Evolutionary conservation across 2,797 vertebrate species (phyloP).

Genomic region (Mycteria americana): DNA sequence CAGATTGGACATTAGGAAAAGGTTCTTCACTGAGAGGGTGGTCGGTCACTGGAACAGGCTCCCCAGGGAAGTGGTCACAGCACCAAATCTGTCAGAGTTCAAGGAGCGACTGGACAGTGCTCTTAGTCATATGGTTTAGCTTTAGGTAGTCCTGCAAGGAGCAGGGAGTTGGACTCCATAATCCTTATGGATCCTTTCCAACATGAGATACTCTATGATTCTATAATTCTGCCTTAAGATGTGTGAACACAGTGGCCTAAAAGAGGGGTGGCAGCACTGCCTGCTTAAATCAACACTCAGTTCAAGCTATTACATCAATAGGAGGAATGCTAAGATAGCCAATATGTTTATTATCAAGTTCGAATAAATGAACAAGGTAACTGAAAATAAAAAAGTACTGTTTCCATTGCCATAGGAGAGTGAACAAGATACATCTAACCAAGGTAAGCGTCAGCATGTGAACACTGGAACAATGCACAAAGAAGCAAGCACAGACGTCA

Average conservation of each 20-base stretch:
- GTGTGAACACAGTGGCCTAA: not conserved
- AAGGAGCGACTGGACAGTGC: not conserved
- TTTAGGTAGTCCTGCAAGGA: not conserved
- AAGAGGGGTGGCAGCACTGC: not conserved
- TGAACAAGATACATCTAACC: not conserved
- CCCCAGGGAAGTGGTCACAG: not conserved
- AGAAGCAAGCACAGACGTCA: not conserved
- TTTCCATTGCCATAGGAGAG: not conserved
- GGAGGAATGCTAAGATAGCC: not conserved
- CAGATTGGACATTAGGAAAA: not conserved
- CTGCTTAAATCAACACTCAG: not conserved
- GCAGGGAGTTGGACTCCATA: too few species aligned
- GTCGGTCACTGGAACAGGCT: not conserved
- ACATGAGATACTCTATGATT: not conserved
- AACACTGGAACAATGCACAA: not conserved
- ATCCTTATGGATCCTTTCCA: not conserved
- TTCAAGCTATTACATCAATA: not conserved
- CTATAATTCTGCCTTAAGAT: not conserved
- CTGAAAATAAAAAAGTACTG: not conserved
- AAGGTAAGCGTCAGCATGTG: not conserved
- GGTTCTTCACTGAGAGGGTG: not conserved
- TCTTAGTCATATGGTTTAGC: not conserved
- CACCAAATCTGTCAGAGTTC: not conserved
- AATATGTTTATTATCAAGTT: not conserved
- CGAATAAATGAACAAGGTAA: not conserved